Base-by-base conservation (phyloP, 1,140 invertebrate genomes). In the Monomorium pharaonis region DNA sequence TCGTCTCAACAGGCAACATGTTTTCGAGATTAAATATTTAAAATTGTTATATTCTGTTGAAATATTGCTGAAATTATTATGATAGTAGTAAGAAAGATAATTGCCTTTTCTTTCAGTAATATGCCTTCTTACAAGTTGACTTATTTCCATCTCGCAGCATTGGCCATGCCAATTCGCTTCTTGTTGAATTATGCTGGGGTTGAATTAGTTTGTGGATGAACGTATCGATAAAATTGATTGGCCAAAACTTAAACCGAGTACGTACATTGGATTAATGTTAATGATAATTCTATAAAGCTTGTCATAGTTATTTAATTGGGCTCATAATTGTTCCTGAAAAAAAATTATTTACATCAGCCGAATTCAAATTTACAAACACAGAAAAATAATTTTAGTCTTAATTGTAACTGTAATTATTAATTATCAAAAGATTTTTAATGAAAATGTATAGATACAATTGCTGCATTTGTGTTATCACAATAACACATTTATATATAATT, bases 161-260 rank as follows among this genome's bases (percentile, higher is more conserved):
- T 97, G 14, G 97, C 94, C 3, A 97, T 98, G 92, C 95, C 97
- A 9, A 97, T 97, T 69, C 96, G 98, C 54, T 97, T 97, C 72
- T 91, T 98, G 3, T 93, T 98, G 0, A 96, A 96, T 58, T 97
- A 98, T 93, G 96, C 95, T 7, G 96, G 95, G 63, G 94, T 97
- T 21, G 95, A n/a, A n/a, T n/a, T n/a, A 96, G 37, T 98, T 97
- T 91, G 97, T 97, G 92, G 98, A 98, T 92, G 91, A 96, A 3
- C 96, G 97, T 72, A 95, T 97, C 81, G 94, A 96, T 10, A 33
- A 0, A 37, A 37, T 6, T 6, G 92, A 95, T 27, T 97, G 97
- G 97, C 96, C 96, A 10, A 93, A 95, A 54, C 56, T 96, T 0
- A 97, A 97, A 70, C 86, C 92, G 4, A 37, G 37, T 37, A 37